Conservation (phyloP, 2,888 invertebrate species). For the Drosophila putrida region DNA sequence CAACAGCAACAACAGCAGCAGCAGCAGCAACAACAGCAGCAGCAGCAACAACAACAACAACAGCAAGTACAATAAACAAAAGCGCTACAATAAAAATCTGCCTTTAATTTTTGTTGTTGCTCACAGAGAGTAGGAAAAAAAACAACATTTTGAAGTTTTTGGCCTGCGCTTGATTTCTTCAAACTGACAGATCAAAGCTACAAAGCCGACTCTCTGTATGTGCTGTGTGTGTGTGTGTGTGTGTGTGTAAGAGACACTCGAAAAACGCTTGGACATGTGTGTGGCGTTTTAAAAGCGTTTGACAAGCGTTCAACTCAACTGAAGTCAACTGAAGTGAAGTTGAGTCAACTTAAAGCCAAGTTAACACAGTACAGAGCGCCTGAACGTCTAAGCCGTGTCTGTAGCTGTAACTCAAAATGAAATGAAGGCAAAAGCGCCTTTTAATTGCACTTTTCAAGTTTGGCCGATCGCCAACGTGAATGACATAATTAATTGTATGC, state of each 20-base stretch:
- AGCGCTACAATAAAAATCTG: slow-evolving; percentile 66
- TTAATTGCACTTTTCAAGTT: slow-evolving; percentile 73
- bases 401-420: slow-evolving; percentile 25
- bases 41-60: slow-evolving; percentile 33
- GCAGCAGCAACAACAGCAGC: slow-evolving; percentile 21
- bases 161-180: slow-evolving; percentile 81
- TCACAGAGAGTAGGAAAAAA: slow-evolving; percentile 39
- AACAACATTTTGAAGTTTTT: slow-evolving; percentile 73
- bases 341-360: slow-evolving; percentile 61
- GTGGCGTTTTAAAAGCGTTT: slow-evolving; percentile 84
- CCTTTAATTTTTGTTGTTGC: slow-evolving; percentile 60
- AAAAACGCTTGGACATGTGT: slow-evolving; percentile 71
- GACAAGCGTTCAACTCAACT: slow-evolving; percentile 79
- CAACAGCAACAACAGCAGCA: slow-evolving; percentile 32
- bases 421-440: slow-evolving; percentile 74
- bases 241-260: slow-evolving; percentile 55
- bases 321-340: slow-evolving; percentile 44
- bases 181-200: slow-evolving; percentile 84
- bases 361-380: slow-evolving; percentile 58
- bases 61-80: slow-evolving; percentile 57
- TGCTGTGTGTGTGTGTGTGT: slow-evolving; percentile 33
- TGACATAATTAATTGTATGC: slow-evolving; percentile 83
- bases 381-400: slow-evolving; percentile 58
- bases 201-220: slow-evolving; percentile 63
- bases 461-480: slow-evolving; percentile 73